Conservation (phyloP, 2,797 vertebrate genomes). For the Poecilia wingei region DNA sequence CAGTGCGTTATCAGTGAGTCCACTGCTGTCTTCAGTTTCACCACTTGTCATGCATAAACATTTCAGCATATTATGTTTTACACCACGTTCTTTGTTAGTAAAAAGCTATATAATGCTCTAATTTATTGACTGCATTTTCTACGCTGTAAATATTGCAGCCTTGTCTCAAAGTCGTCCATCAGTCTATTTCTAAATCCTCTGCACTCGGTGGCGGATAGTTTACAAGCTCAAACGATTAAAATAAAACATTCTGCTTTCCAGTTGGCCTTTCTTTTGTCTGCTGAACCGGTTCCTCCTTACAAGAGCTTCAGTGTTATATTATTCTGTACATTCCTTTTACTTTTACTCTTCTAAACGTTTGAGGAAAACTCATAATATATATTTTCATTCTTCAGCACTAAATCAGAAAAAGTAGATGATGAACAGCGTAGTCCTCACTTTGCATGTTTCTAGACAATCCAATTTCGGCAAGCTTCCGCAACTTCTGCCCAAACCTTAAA, state of each 20-base stretch:
- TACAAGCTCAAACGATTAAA: background rate
- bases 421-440: background rate
- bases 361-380: background rate
- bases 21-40: background rate
- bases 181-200: background rate
- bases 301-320: background rate
- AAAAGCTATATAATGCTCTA: background rate
- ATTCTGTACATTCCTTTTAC: background rate
- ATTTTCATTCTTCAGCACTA: background rate
- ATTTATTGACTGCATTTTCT: background rate
- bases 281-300: background rate
- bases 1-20: background rate
- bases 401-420: background rate
- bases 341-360: background rate
- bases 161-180: background rate
- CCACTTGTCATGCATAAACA: background rate
- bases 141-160: background rate
- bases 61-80: background rate
- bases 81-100: background rate
- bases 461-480: background rate
- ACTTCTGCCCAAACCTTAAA: background rate
- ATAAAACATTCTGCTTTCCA: background rate
- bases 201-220: background rate
- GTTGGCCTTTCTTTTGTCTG: background rate
- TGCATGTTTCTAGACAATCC: background rate